Percentiles rank a stretch among this genome's conserved stretches.
Conservation (phyloP, 1,140 invertebrate species). For the Leptestheria dahalacensis region DNA sequence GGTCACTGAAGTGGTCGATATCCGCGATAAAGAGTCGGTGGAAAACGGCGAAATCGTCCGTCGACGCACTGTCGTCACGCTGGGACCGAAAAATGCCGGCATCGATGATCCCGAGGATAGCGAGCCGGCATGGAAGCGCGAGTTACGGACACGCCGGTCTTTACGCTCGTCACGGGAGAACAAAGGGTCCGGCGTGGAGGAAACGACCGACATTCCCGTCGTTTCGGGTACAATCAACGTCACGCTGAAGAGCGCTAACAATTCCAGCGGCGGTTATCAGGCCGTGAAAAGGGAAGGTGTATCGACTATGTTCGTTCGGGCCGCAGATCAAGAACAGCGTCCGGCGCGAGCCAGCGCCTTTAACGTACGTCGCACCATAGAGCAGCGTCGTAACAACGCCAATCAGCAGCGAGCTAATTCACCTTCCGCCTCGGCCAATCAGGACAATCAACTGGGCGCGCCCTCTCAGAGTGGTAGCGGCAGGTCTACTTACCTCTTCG, state of each 20-base stretch:
- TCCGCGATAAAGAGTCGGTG: conserved; percentile 13
- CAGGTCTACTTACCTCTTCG: conserved; percentile 8
- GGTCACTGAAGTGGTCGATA: conserved; percentile 11
- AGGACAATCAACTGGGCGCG: not conserved
- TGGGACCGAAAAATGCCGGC: not conserved
- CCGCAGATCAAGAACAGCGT: not conserved
- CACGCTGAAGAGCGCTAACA: conserved; percentile 5
- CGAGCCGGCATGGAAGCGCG: conserved; percentile 1
- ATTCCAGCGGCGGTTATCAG: not conserved
- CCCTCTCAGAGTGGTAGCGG: too few relatives aligned
- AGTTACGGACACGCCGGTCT: not conserved
- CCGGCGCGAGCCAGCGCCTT: conserved; percentile 12
- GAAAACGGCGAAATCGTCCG: conserved; percentile 12
- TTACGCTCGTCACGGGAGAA: conserved; percentile 2
- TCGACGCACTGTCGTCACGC: conserved; percentile 12
- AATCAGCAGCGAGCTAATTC: not conserved
- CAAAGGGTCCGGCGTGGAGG: not conserved
- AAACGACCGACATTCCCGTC: not conserved
- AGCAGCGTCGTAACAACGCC: not conserved
- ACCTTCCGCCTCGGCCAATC: not conserved
- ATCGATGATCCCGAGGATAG: not conserved
- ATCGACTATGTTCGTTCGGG: not conserved
- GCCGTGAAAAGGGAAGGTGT: not conserved
- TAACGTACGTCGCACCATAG: conserved; percentile 14
- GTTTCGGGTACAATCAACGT: conserved; percentile 3